Conservation (phyloP, 1,140 invertebrate species). For the Lanistes nyassanus region DNA sequence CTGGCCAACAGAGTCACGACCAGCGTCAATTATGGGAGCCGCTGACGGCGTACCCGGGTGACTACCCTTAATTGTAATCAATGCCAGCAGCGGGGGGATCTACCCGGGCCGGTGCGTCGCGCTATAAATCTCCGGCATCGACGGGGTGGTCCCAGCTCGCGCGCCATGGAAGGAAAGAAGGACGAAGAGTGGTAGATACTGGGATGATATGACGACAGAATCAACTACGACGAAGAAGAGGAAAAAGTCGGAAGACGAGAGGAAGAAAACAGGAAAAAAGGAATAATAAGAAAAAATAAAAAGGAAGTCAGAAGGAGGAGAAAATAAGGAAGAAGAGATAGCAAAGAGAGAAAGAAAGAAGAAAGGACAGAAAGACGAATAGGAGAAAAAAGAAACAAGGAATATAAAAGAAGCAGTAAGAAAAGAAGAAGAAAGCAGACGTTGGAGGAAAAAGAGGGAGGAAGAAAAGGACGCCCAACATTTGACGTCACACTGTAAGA, state of each 20-base stretch:
- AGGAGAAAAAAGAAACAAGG: background rate
- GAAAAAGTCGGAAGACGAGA: slow-evolving; percentile 3
- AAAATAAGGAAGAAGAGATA: background rate
- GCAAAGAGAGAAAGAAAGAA: background rate
- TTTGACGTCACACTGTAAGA: no score
- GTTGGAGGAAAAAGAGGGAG: background rate
- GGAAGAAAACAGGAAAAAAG: slow-evolving; percentile 12
- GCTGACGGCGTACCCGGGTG: no score
- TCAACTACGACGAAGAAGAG: background rate
- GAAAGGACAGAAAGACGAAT: slow-evolving; percentile 5
- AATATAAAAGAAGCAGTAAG: background rate
- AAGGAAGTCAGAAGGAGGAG: background rate
- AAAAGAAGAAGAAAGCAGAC: background rate
- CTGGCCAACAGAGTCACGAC: no score
- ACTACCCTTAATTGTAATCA: no score
- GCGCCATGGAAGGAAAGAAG: background rate
- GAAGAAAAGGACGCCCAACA: slow-evolving; percentile 6
- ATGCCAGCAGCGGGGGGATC: no score
- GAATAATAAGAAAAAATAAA: slow-evolving; percentile 11
- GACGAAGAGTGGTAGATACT: background rate
- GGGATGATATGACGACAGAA: background rate
- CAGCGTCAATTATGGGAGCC: no score
- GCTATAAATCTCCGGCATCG: no score
- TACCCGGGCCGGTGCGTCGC: no score
- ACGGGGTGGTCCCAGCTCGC: no score